Conservation (phyloP, 2,888 invertebrate genomes). For the Bursaphelenchus okinawaensis region DNA sequence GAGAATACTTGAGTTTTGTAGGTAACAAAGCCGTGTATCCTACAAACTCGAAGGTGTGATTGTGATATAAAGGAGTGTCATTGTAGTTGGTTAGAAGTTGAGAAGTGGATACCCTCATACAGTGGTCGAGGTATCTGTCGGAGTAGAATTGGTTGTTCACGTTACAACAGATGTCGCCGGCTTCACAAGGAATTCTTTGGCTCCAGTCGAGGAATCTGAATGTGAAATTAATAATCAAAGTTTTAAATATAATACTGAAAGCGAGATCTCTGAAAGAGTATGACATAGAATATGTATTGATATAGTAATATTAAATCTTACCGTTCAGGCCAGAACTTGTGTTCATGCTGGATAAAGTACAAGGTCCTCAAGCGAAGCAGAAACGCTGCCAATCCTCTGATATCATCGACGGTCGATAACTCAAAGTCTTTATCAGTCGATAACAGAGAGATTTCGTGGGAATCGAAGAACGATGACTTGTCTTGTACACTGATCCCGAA, state of each 20-base stretch:
- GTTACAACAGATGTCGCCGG: slow-evolving; percentile 32
- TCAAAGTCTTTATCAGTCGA: slow-evolving; percentile 26
- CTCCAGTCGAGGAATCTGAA: slow-evolving; percentile 39
- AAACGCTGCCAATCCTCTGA: slow-evolving; percentile 24
- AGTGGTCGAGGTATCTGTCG: slow-evolving; percentile 32
- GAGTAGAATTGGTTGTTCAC: slow-evolving; percentile 21
- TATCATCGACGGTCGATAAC: slow-evolving; percentile 24
- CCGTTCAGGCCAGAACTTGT: slow-evolving; percentile 51
- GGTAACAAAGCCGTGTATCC: slow-evolving; percentile 52
- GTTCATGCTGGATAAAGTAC: slow-evolving; percentile 41
- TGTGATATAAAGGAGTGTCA: slow-evolving; percentile 56
- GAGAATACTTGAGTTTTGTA: slow-evolving; percentile 38
- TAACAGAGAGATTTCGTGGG: slow-evolving; percentile 30
- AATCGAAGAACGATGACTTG: slow-evolving; percentile 34
- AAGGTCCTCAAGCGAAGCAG: slow-evolving; percentile 33
- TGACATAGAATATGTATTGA: slow-evolving; percentile 12
- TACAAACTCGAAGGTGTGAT: slow-evolving; percentile 43
- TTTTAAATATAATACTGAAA: not conserved
- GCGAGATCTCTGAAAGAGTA: too few species aligned
- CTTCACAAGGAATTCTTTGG: slow-evolving; percentile 16
- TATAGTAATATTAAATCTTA: slow-evolving; percentile 6
- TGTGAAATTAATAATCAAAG: not conserved
- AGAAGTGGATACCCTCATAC: slow-evolving; percentile 45
- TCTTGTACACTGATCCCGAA: slow-evolving; percentile 43
- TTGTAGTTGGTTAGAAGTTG: slow-evolving; percentile 51